Evolutionary conservation across 2,797 vertebrate genomes (phyloP).

Genomic region (Thunnus albacares): DNA sequence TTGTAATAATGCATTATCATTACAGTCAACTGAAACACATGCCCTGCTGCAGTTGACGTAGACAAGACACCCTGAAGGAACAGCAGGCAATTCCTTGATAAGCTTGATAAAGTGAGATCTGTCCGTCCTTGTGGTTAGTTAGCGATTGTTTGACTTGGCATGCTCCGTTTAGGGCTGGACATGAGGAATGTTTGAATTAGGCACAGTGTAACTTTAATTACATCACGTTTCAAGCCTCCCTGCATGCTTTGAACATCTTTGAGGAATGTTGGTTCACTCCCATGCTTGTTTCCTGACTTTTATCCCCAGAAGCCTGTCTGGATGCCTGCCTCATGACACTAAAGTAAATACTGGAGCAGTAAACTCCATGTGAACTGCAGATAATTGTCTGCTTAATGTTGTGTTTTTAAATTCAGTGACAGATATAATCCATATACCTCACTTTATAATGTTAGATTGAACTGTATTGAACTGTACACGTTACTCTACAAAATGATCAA

Average conservation of each 20-base stretch:
- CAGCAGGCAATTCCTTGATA: slow-evolving; percentile 11
- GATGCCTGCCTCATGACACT: slow-evolving; percentile 26
- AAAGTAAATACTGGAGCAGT: slow-evolving; percentile 16
- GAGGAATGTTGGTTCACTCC: slow-evolving; percentile 77
- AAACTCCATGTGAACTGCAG: slow-evolving; percentile 43
- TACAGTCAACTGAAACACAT: neutral
- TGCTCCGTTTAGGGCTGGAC: slow-evolving; percentile 38
- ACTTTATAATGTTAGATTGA: neutral
- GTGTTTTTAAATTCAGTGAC: neutral
- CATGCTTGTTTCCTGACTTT: slow-evolving; percentile 61
- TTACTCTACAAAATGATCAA: slow-evolving; percentile 5
- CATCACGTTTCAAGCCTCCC: slow-evolving; percentile 48
- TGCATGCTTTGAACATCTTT: slow-evolving; percentile 42
- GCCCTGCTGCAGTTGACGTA: neutral
- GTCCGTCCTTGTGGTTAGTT: slow-evolving; percentile 26
- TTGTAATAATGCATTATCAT: slow-evolving; percentile 4
- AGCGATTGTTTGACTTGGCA: slow-evolving; percentile 68
- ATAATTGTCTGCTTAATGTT: slow-evolving; percentile 11
- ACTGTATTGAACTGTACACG: neutral
- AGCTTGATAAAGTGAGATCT: slow-evolving; percentile 10
- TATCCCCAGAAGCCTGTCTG: slow-evolving; percentile 40
- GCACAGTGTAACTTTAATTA: slow-evolving; percentile 45
- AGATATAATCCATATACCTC: neutral
- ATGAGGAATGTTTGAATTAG: slow-evolving; percentile 58
- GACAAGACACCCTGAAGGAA: neutral